These are phyloP conservation scores for Microcebus ravelobensis DNA, from an alignment of 2,113 vertebrate genomes.

Conservation along the genomic window DNA sequence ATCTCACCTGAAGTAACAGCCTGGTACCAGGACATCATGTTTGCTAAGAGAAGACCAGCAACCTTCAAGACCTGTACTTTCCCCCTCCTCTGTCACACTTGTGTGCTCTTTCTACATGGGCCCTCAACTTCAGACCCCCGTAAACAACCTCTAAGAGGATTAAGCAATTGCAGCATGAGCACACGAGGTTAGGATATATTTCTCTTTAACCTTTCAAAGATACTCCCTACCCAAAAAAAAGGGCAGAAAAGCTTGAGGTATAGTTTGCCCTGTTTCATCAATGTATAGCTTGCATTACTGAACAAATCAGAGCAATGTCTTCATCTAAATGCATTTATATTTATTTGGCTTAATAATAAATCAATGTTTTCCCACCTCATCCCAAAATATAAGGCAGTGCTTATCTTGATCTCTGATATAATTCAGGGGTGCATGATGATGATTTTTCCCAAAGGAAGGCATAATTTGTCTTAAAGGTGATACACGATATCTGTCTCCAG, in stretches of 20 bases:
- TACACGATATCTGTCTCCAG: neutral
- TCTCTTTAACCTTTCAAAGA: neutral
- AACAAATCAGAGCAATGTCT: neutral
- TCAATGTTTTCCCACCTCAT: neutral
- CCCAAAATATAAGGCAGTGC: neutral
- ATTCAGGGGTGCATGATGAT: neutral
- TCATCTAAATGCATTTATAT: neutral
- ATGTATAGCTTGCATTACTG: neutral
- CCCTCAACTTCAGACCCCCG: neutral
- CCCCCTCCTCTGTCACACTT: neutral
- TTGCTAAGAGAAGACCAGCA: neutral
- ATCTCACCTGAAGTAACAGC: neutral
- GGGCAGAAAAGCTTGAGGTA: neutral
- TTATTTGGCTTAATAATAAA: neutral
- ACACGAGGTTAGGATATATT: neutral
- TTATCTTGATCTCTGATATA: neutral
- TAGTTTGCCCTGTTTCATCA: neutral
- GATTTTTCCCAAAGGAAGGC: neutral
- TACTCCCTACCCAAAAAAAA: no score
- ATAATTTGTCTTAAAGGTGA: neutral
- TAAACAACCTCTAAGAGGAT: neutral
- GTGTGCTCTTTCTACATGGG: neutral
- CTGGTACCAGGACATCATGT: neutral
- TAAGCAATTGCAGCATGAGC: neutral
- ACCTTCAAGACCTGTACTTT: neutral